Evolutionary conservation across 2,797 vertebrate species (phyloP).

Genomic region (Capromys pilorides): DNA sequence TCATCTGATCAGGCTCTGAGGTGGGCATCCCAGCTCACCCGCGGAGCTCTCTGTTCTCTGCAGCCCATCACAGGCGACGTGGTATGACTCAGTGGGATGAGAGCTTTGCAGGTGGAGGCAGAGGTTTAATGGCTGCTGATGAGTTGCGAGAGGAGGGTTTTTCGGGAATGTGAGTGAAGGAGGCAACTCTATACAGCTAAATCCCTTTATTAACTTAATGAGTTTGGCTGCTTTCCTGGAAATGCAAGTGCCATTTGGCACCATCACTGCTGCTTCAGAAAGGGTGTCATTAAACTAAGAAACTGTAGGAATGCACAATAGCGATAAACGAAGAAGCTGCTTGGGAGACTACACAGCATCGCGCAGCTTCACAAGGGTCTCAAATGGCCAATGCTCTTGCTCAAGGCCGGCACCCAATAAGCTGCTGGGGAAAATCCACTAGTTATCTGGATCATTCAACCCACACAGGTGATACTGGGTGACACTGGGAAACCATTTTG

Average conservation of each 20-base stretch:
- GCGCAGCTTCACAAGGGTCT: rapidly evolving
- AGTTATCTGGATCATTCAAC: not conserved
- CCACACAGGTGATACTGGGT: not conserved
- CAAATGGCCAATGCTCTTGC: not conserved
- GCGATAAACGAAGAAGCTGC: slow-evolving; percentile 32
- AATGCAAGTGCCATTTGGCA: slow-evolving; percentile 68
- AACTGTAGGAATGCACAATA: slow-evolving; percentile 1
- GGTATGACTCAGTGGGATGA: rapidly evolving
- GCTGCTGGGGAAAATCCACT: rapidly evolving
- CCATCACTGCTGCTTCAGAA: slow-evolving; percentile 57
- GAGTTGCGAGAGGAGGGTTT: not conserved
- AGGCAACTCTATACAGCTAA: slow-evolving; percentile 56
- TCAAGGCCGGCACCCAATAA: not conserved
- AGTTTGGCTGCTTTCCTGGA: slow-evolving; percentile 80
- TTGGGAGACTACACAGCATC: slow-evolving; percentile 17
- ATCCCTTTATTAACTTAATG: slow-evolving; percentile 74
- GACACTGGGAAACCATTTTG: not conserved
- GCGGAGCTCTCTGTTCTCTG: not conserved
- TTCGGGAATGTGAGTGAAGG: slow-evolving; percentile 40
- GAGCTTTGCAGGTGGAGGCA: slow-evolving; percentile 11
- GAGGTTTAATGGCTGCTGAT: slow-evolving; percentile 22
- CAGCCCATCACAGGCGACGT: rapidly evolving
- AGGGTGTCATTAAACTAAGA: slow-evolving; percentile 64
- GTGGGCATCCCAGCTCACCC: rapidly evolving
- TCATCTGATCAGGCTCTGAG: not conserved